These are phyloP conservation scores for Xiphophorus maculatus DNA, from an alignment of 2,113 vertebrate genomes.

Conservation along the genomic window DNA sequence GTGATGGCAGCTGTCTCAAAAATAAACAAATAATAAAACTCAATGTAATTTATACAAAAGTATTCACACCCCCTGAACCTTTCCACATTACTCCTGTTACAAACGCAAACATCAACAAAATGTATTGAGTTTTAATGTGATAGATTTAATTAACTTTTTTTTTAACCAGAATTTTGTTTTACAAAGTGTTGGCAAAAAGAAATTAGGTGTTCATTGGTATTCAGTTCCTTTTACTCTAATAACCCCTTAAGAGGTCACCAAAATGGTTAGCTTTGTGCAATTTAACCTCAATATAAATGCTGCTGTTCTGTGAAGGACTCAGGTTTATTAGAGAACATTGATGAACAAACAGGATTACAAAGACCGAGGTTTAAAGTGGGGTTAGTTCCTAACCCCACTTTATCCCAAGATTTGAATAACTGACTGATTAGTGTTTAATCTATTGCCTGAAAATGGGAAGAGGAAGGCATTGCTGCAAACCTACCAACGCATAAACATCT, in stretches of 20 bases:
- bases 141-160: neutral
- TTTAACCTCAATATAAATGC: neutral
- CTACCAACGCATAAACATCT: no score
- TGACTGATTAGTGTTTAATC: no score
- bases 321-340: no score
- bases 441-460: no score
- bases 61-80: neutral
- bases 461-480: no score
- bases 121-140: neutral
- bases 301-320: no score
- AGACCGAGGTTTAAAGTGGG: no score
- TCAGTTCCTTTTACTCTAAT: neutral
- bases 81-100: neutral
- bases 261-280: neutral
- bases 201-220: neutral
- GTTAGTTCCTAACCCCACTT: no score
- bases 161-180: neutral
- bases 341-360: no score
- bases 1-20: conserved; percentile 56
- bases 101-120: no score
- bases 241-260: neutral
- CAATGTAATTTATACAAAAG: conserved; percentile 31
- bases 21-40: conserved; percentile 54
- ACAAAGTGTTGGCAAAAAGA: neutral
- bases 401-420: no score